Evolutionary conservation across 2,888 invertebrate genomes (phyloP), one percentile per base, ranked within the genome.

Genomic region (Epirrhoe alternata): DNA sequence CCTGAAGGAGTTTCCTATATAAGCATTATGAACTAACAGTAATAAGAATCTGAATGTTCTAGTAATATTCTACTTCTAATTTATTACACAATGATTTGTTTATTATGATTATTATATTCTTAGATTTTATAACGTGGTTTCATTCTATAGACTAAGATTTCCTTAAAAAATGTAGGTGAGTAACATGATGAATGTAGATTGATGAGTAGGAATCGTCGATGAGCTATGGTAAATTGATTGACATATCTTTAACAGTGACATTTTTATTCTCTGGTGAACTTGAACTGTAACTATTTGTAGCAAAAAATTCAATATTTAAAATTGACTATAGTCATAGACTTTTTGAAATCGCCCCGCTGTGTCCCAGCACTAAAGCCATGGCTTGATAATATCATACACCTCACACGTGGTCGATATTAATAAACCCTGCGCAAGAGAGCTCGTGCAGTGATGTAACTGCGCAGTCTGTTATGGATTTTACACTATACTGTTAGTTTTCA

Each of bases 401-500:
- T 80, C 83, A 86, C 91, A 91, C 90, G 91, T 90, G 91, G 85
- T 78, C 77, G 86, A 85, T 91, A 92, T 89, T 88, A 88, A 89
- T 90, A 91, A 82, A 79, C 84, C 72, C 81, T 79, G 85, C 86
- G 87, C 89, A 85, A 79, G 81, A 85, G 83, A 78, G 83, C 88
- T 88, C 90, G 89, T 89, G 89, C 82, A 86, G 74, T 87, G 86
- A 87, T 86, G 82, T 82, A 85, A 87, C 85, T 84, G 80, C 73
- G 73, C 53, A 74, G 60, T 63, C 66, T 69, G 61, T 64, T 74
- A 68, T 70, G 67, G 63, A 54, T 71, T 69, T 66, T 66, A 62
- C 61, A 58, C 70, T 68, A 56, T 56, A 64, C 57, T 64, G 67
- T 47, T 67, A 57, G 67, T 68, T 64, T 61, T 61, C 61, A 61